These are phyloP conservation scores for Perca flavescens DNA, from an alignment of 2,113 vertebrate genomes.

Conservation along the genomic window DNA sequence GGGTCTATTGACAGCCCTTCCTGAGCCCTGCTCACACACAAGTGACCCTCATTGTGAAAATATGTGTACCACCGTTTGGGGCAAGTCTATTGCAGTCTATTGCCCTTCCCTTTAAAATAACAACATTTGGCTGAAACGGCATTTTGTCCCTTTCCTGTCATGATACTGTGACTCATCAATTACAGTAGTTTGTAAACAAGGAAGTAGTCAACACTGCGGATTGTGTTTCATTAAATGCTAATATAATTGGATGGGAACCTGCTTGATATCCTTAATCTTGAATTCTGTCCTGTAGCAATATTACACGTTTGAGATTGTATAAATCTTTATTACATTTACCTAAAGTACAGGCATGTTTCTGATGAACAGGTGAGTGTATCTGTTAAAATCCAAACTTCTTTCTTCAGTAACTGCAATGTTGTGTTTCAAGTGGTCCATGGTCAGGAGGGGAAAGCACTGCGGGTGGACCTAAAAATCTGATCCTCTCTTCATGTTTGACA, in stretches of 20 bases:
- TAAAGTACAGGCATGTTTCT: neutral
- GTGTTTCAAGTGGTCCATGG: constrained; percentile 9
- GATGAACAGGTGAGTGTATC: neutral
- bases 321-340: neutral
- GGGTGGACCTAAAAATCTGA: constrained; percentile 73
- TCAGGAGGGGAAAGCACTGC: constrained; percentile 48
- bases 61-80: constrained; percentile 69
- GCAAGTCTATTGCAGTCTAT: constrained; percentile 47
- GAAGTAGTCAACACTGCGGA: constrained; percentile 27
- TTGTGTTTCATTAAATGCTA: neutral
- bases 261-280: neutral
- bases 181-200: constrained; percentile 77
- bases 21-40: constrained; percentile 76
- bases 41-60: constrained; percentile 80
- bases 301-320: neutral
- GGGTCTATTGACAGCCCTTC: constrained; percentile 81
- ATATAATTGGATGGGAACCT: neutral
- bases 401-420: neutral
- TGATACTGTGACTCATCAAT: constrained; percentile 70
- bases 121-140: constrained; percentile 80
- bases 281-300: neutral
- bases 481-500: constrained; percentile 62
- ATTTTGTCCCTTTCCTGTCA: constrained; percentile 72
- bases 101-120: constrained; percentile 72
- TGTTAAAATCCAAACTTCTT: constrained; percentile 3